Evolutionary conservation across 92 coral and sea anemone species (phyloP).

Genomic region (Isaurus tuberculatus): DNA sequence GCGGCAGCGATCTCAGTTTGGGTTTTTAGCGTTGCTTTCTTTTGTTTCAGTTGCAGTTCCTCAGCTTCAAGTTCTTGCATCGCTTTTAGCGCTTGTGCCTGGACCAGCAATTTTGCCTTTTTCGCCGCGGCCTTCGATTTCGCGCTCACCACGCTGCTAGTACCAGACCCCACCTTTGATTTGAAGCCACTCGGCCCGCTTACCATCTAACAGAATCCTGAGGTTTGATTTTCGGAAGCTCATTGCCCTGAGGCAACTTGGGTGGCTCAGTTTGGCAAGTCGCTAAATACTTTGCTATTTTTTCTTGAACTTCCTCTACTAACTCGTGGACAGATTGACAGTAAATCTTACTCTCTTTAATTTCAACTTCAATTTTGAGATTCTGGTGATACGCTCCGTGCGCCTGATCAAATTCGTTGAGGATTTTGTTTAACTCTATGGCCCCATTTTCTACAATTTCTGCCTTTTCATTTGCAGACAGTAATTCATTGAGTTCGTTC

Average conservation of each 20-base stretch:
- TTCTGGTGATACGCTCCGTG: constrained; percentile 37
- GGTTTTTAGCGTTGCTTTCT: constrained; percentile 32
- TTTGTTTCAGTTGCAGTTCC: constrained; percentile 46
- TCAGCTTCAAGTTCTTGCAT: constrained; percentile 48
- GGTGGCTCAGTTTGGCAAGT: constrained; percentile 7
- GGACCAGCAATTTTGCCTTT: constrained; percentile 39
- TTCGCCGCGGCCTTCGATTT: constrained; percentile 47
- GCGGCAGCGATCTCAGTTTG: constrained; percentile 42
- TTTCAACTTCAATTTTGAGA: constrained; percentile 29
- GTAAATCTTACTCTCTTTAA: constrained; percentile 27
- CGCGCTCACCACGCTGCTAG: constrained; percentile 41
- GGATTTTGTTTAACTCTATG: constrained; percentile 18
- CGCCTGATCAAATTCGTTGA: constrained; percentile 33
- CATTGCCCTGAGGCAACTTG: constrained; percentile 14
- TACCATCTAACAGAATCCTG: constrained; percentile 48
- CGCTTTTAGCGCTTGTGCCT: constrained; percentile 34
- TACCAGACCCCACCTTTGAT: constrained; percentile 35
- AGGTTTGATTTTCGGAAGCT: constrained; percentile 31
- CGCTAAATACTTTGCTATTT: background rate
- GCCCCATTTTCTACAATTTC: background rate
- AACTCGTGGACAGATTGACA: constrained; percentile 14
- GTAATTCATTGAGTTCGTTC: background rate
- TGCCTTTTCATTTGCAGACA: background rate
- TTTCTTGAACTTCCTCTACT: constrained; percentile 47
- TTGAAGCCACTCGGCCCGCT: constrained; percentile 7